Base-by-base conservation (phyloP, 2,113 vertebrate genomes). In the Hassar affinis region DNA sequence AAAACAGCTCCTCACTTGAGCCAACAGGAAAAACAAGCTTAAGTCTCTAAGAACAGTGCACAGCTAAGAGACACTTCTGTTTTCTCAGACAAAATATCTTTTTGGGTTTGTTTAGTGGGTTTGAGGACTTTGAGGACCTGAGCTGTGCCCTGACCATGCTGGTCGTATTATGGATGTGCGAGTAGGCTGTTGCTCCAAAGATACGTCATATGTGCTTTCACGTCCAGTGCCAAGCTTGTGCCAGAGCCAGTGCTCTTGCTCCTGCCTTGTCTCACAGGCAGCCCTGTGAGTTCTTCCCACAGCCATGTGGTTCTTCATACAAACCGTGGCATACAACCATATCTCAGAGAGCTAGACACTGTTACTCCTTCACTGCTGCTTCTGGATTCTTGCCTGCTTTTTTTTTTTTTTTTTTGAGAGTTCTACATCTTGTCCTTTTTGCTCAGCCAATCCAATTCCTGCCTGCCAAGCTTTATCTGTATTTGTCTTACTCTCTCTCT, bases 191-290 rank as follows among this genome's bases (percentile, higher is more conserved):
- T 91, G 86, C 92, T 94, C 91, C 89, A 91, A 91, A 91, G 91
- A 90, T 96, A 88, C 8, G 9, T 79, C 90, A 90, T 35, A 14
- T 76, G 20, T 96, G 93, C 94, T 95, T 79, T 95, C 94, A 90
- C 93, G 95, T 94, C 87, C 95, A 95, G 95, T 93, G 92, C 93
- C 93, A 92, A 89, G 90, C 93, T 92, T 93, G 92, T 91, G 93
- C 93, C 93, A 93, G 93, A 93, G 1, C 52, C 30, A 25, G 69
- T 27, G 52, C 78, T 92, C 56, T 35, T 12, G n/a, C 54, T 76
- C 92, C 94, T 93, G 92, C 93, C 90, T 91, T 94, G 92, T 94
- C 94, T 92, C 93, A 92, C 94, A 95, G 93, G 88, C 94, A 93
- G 89, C 92, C 94, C 93, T 95, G 95, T 95, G 94, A 95, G 94